A percentile compares a stretch with the other conserved stretches of the same genome.
Conservation (phyloP, 2,797 vertebrate species). For the Sebastes cheni region DNA sequence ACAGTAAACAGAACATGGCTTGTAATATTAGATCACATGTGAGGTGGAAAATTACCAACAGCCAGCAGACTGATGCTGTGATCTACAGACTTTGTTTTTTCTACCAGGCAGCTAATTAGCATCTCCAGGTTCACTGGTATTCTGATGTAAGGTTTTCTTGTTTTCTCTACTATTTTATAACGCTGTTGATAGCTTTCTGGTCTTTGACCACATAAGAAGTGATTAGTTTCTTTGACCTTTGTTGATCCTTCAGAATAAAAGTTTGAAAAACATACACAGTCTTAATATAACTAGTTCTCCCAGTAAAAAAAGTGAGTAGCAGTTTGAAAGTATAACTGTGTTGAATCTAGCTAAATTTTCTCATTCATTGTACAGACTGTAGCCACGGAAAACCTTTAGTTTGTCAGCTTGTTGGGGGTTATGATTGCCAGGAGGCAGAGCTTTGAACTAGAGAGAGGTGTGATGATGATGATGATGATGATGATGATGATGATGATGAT, state of each 20-base stretch:
- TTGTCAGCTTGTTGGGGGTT: too few species aligned
- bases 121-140: neutral
- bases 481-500: too few species aligned
- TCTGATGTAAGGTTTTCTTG: neutral
- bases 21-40: neutral
- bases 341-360: too few species aligned
- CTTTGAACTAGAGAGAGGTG: neutral
- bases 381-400: too few species aligned
- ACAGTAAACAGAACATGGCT: neutral
- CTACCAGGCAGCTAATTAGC: neutral
- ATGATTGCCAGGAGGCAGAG: neutral
- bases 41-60: neutral
- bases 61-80: neutral
- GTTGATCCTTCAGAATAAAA: neutral
- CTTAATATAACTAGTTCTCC: neutral
- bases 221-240: neutral
- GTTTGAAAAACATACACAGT: neutral
- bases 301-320: neutral
- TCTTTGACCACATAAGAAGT: neutral
- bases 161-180: neutral
- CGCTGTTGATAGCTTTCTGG: neutral
- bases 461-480: too few species aligned
- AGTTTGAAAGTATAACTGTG: too few species aligned
- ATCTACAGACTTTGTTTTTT: neutral
- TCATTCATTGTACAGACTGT: too few species aligned